phyloP scores from a whole-genome alignment of 2,797 vertebrate genomes.

The Carcharodon carcharias region DNA sequence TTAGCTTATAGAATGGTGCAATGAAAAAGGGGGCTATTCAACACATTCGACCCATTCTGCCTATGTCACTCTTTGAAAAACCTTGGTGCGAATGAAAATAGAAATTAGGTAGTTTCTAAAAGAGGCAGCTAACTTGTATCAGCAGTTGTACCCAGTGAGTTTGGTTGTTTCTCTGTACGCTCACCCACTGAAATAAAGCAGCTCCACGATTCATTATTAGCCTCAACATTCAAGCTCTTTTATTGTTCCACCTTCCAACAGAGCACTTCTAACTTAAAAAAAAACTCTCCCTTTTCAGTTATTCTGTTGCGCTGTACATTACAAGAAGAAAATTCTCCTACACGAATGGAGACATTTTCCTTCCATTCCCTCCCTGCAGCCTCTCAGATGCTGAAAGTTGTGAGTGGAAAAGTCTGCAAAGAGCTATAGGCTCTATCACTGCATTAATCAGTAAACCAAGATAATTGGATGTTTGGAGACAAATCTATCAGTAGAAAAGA shows the following conservation, averaged over 20 bases:
- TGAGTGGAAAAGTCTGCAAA: neutral
- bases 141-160: neutral
- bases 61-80: neutral
- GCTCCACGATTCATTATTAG: neutral
- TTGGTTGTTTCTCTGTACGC: neutral
- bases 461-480: neutral
- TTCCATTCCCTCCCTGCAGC: neutral
- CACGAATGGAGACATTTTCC: neutral
- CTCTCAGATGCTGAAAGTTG: neutral
- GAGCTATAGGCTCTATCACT: neutral
- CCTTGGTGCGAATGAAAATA: neutral
- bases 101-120: neutral
- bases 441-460: neutral
- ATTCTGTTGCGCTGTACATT: neutral
- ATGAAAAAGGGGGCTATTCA: neutral
- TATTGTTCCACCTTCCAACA: neutral
- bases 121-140: too few relatives aligned
- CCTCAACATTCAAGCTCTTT: neutral
- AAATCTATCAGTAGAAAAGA: neutral
- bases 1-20: neutral
- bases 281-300: neutral
- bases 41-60: neutral
- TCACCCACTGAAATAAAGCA: neutral
- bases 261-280: neutral
- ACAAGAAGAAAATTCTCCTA: neutral